These are phyloP conservation scores for Edolisoma coerulescens DNA, from an alignment of 2,113 vertebrate species.

Conservation along the genomic window DNA sequence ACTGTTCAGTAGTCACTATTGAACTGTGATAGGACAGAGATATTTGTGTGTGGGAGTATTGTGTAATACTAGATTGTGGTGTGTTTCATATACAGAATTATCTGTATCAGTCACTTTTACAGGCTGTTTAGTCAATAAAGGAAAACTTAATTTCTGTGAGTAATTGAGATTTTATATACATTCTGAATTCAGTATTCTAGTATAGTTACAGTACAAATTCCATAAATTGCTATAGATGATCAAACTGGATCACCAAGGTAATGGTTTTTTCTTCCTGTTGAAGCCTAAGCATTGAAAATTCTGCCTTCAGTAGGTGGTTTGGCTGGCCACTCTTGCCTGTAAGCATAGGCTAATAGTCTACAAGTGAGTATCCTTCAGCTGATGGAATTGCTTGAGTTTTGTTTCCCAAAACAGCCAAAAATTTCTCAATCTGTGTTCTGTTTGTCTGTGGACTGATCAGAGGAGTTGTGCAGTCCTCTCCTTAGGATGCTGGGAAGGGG, in stretches of 20 bases:
- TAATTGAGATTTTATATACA: neutral
- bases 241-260: neutral
- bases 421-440: neutral
- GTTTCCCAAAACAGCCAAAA: neutral
- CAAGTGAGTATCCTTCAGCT: neutral
- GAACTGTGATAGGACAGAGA: neutral
- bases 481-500: neutral
- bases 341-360: neutral
- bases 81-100: neutral
- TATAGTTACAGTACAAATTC: neutral
- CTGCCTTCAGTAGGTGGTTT: neutral
- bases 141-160: neutral
- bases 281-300: neutral
- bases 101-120: neutral
- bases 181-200: neutral
- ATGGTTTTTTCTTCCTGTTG: neutral
- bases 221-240: neutral
- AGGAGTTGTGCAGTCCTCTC: neutral
- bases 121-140: neutral
- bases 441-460: neutral
- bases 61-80: neutral
- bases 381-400: neutral
- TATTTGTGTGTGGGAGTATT: neutral
- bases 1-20: neutral
- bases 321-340: neutral